These are phyloP conservation scores for Meloidogyne floridensis DNA, from an alignment of 1,140 invertebrate genomes.

Conservation along the genomic window DNA sequence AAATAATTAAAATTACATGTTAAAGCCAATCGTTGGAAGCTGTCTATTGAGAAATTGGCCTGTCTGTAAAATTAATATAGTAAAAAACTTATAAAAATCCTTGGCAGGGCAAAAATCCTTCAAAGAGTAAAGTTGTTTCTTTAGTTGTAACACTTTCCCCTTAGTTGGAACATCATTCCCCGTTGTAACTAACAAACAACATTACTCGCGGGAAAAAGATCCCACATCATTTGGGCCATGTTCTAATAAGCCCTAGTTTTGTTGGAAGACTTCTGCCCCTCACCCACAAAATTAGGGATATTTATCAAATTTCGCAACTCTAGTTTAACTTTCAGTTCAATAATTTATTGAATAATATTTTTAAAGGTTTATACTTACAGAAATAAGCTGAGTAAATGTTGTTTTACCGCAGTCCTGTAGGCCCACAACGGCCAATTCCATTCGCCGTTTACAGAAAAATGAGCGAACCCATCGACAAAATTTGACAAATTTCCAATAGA, in stretches of 20 bases:
- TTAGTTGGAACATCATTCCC: no score
- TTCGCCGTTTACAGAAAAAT: background rate
- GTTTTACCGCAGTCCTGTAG: background rate
- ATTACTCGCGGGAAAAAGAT: no score
- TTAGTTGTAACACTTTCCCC: no score
- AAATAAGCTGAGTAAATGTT: slow-evolving; percentile 9
- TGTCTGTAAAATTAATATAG: background rate
- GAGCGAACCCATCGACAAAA: slow-evolving; percentile 4
- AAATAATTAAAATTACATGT: background rate
- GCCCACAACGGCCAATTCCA: background rate
- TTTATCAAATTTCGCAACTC: background rate
- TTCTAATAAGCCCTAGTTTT: no score
- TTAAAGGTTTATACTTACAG: background rate
- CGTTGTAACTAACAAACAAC: no score
- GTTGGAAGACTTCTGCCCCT: no score
- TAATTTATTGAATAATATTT: background rate
- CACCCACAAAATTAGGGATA: background rate
- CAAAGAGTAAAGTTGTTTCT: no score
- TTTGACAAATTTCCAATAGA: background rate
- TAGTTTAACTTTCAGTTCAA: background rate
- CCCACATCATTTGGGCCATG: no score
- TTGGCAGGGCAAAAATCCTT: no score
- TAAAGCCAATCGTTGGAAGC: background rate
- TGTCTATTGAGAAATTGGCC: background rate
- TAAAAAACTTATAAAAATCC: no score